Conservation (phyloP, 2,113 vertebrate genomes). For the Tonatia bakeri region DNA sequence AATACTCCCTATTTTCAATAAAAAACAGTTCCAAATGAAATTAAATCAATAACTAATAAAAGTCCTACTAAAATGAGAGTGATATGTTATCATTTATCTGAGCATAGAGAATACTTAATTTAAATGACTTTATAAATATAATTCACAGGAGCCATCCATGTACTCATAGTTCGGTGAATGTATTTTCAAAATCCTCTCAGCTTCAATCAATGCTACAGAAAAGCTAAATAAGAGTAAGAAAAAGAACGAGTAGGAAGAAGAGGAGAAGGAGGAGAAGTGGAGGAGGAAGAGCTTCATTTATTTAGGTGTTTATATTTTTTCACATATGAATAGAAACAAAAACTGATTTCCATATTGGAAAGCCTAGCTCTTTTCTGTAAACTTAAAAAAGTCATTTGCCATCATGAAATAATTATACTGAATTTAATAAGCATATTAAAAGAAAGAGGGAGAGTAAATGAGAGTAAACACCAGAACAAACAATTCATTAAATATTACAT, state of each 20-base stretch:
- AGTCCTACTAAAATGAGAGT: not conserved
- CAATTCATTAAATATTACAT: not conserved
- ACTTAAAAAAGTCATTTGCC: not conserved
- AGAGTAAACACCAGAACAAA: not conserved
- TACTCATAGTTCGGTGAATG: not conserved
- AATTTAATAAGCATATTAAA: not conserved
- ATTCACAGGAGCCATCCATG: not conserved
- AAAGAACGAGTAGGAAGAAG: not conserved
- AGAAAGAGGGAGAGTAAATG: not conserved
- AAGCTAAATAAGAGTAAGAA: not conserved
- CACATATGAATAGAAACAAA: not conserved
- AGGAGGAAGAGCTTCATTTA: not conserved
- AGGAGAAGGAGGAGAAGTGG: no score
- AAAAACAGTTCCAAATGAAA: not conserved
- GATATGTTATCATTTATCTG: not conserved
- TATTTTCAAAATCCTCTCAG: not conserved
- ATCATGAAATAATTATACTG: not conserved
- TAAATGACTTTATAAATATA: conserved; percentile 5
- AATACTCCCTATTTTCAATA: not conserved
- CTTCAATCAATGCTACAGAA: not conserved
- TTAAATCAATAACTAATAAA: conserved; percentile 26
- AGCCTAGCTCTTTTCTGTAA: not conserved
- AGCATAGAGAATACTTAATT: not conserved
- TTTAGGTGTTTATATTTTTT: not conserved
- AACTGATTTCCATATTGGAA: not conserved